phyloP scores from a whole-genome alignment of 35 echinoderm and acorn worm genomes.

The Diadema setosum region DNA sequence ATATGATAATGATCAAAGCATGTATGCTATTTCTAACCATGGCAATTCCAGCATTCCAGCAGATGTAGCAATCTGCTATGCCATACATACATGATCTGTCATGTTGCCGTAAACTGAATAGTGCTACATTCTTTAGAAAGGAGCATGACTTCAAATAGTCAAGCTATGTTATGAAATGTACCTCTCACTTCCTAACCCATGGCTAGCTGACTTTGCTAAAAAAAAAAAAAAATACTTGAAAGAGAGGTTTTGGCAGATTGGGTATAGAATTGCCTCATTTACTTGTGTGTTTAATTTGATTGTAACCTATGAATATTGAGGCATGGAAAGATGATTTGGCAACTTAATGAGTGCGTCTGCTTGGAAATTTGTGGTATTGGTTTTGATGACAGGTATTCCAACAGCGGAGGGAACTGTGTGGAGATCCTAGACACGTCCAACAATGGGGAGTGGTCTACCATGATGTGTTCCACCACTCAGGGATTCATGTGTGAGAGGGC shows the following conservation, averaged over 20 bases:
- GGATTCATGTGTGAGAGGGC: constrained; percentile 58
- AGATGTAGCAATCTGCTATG: too few relatives aligned
- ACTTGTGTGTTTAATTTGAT: neutral
- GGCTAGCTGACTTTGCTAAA: too few relatives aligned
- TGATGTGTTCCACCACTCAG: constrained; percentile 17
- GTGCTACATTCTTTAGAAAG: too few relatives aligned
- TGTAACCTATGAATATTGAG: neutral
- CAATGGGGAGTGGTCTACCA: constrained; percentile 65
- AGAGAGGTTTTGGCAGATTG: neutral
- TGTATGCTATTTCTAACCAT: neutral
- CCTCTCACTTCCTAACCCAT: too few relatives aligned
- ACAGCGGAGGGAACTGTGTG: constrained; percentile 51
- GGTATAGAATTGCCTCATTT: neutral
- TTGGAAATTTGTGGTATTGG: neutral
- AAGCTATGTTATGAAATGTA: too few relatives aligned
- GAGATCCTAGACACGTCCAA: constrained; percentile 54
- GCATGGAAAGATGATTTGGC: too few relatives aligned
- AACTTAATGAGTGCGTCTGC: too few relatives aligned
- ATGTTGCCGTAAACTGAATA: too few relatives aligned
- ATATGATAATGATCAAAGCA: too few relatives aligned
- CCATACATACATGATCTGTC: too few relatives aligned
- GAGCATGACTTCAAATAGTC: too few relatives aligned
- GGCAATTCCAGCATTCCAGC: neutral
- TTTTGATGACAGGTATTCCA: constrained; percentile 42
- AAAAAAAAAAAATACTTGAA: neutral